Evolutionary conservation across 2,113 vertebrate species (phyloP).

Genomic region (Mustela nigripes): DNA sequence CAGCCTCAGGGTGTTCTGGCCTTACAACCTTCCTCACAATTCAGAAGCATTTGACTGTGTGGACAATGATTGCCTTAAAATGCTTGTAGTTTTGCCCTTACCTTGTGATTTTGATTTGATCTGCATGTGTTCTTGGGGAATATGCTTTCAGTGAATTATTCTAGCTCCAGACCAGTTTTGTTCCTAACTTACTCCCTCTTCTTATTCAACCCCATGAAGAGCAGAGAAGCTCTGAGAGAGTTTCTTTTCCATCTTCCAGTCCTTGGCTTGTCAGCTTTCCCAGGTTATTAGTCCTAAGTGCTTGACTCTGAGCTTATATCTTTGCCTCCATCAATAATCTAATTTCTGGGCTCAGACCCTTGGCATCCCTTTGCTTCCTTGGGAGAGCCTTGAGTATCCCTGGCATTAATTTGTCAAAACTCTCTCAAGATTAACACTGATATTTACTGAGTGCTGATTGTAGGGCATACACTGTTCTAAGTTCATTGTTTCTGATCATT

Average conservation of each 20-base stretch:
- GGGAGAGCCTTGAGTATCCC: background rate
- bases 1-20: background rate
- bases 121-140: background rate
- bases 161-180: background rate
- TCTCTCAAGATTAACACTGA: background rate
- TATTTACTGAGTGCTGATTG: background rate
- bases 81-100: background rate
- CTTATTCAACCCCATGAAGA: background rate
- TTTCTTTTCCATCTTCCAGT: background rate
- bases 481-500: background rate
- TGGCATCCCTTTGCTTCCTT: background rate
- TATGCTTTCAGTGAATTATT: background rate
- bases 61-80: background rate
- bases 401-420: background rate
- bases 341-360: background rate
- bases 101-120: background rate
- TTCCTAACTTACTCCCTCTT: background rate
- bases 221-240: background rate
- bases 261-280: background rate
- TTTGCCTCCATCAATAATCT: background rate
- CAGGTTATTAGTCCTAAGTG: background rate
- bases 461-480: background rate
- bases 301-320: background rate
- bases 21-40: background rate
- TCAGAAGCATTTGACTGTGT: background rate